Conservation (phyloP, 2,113 vertebrate genomes). For the Bothrops jararaca region DNA sequence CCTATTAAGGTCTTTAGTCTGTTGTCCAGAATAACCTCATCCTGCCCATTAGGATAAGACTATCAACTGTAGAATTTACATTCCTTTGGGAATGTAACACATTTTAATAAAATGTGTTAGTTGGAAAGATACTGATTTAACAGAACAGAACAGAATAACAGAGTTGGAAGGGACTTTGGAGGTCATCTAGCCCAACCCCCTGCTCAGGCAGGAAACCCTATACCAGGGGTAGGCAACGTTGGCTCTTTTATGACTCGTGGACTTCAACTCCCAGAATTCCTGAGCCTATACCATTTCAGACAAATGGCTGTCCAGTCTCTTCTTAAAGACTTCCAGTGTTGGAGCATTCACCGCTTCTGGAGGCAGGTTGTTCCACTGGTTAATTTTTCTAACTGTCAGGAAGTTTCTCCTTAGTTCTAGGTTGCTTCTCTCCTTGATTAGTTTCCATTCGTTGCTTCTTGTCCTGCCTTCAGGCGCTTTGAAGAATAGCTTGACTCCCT, state of each 20-base stretch:
- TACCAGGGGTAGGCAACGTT: no score
- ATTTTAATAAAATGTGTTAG: neutral
- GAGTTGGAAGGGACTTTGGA: neutral
- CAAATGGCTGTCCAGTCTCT: neutral
- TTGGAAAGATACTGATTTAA: neutral
- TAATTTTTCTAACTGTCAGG: neutral
- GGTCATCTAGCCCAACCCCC: neutral
- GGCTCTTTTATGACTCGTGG: no score
- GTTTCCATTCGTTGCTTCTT: no score
- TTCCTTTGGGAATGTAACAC: no score
- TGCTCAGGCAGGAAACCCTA: no score
- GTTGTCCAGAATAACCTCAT: neutral
- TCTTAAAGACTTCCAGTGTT: neutral
- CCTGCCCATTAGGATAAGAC: neutral
- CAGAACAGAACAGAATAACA: neutral
- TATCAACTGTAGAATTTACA: neutral
- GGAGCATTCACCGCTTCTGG: neutral
- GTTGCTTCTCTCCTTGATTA: no score
- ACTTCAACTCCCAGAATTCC: no score
- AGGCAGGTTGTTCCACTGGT: no score
- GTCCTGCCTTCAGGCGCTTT: no score
- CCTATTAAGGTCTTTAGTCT: accelerated
- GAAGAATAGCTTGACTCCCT: no score
- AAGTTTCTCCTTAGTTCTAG: neutral
- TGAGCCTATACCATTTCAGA: neutral